Percentiles rank a stretch among this genome's conserved stretches.
phyloP scores from a whole-genome alignment of 2,113 vertebrate genomes.

The Chaetorhynchus papuensis region DNA sequence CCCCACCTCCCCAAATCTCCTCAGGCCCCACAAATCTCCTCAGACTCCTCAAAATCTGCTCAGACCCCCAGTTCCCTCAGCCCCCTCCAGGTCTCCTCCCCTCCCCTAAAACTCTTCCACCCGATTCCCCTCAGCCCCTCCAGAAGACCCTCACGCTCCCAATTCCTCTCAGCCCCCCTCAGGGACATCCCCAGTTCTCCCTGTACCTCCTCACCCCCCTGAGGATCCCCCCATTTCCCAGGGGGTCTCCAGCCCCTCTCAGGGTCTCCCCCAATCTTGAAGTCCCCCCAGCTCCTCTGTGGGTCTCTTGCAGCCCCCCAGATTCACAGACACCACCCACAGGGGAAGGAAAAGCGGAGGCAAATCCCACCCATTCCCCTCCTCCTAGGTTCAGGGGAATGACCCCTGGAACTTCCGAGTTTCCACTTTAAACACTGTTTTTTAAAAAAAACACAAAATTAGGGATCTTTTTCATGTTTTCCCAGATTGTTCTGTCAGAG shows the following conservation, averaged over 20 bases:
- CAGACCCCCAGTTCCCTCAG: background rate
- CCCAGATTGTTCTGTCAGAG: background rate
- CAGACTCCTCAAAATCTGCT: background rate
- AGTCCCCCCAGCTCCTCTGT: background rate
- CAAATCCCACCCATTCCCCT: background rate
- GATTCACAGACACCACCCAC: background rate
- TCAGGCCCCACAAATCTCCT: too few relatives aligned
- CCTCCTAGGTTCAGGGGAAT: background rate
- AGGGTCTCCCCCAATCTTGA: background rate
- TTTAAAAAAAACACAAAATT: rapidly evolving
- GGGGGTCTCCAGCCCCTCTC: background rate
- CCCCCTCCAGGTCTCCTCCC: background rate
- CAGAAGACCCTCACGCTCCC: background rate
- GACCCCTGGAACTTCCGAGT: background rate
- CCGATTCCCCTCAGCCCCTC: rapidly evolving
- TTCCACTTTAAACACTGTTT: background rate
- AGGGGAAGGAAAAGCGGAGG: background rate
- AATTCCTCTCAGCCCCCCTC: background rate
- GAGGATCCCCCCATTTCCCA: background rate
- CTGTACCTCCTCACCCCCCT: background rate
- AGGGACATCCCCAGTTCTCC: background rate
- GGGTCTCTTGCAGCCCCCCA: too few relatives aligned
- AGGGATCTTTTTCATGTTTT: background rate
- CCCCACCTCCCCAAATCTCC: background rate
- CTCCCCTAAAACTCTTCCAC: background rate